phyloP scores from a whole-genome alignment of 35 echinoderm and acorn worm genomes.

The Ptychodera flava region DNA sequence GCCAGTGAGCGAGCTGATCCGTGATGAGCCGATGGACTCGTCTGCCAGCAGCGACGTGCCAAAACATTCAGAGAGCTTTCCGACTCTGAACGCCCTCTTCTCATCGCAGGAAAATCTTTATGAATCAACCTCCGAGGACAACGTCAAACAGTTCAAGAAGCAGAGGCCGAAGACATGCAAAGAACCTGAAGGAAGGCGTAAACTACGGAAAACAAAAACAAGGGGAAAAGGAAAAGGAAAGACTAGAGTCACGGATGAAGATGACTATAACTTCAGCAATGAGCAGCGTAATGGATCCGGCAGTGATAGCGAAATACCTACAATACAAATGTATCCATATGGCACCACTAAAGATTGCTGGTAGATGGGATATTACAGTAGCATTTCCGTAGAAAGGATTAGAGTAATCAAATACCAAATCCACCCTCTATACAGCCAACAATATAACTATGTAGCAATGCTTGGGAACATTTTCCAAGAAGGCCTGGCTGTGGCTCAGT shows the following conservation, averaged over 20 bases:
- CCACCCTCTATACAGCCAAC: no score
- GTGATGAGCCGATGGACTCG: background rate
- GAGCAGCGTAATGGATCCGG: conserved; percentile 26
- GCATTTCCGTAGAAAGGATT: no score
- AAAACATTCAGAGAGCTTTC: conserved; percentile 62
- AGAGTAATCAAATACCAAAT: no score
- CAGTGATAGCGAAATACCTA: conserved; percentile 20
- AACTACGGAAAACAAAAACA: conserved; percentile 77
- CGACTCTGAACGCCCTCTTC: conserved; percentile 56
- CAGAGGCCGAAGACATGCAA: background rate
- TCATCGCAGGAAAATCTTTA: conserved; percentile 40
- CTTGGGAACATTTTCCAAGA: no score
- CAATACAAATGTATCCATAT: conserved; percentile 61
- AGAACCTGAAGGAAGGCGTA: conserved; percentile 15
- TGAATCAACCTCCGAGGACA: conserved; percentile 17
- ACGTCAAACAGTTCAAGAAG: background rate
- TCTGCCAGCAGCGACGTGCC: background rate
- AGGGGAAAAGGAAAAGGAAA: conserved; percentile 83
- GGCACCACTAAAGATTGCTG: background rate
- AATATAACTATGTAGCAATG: no score
- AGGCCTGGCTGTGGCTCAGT: no score
- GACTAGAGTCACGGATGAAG: conserved; percentile 16
- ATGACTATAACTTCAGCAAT: background rate
- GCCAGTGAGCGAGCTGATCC: background rate
- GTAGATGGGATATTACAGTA: no score